A percentile compares a stretch with the other conserved stretches of the same genome.
phyloP scores from a whole-genome alignment of 2,888 invertebrate species.

The Drosophila mercatorum region DNA sequence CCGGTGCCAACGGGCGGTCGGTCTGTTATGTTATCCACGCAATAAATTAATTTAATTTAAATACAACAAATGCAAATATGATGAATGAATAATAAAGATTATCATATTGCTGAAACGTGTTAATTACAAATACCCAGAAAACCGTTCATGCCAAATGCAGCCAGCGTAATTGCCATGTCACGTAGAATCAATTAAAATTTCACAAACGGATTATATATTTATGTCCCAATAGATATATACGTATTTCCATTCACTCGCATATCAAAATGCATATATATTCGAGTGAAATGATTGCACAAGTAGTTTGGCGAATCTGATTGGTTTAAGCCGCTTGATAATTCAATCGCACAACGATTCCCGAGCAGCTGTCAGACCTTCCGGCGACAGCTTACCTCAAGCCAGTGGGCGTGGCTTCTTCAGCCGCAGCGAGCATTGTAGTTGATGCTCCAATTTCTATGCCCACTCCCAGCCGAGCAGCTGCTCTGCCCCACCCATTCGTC shows the following conservation, averaged over 20 bases:
- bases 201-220: slow-evolving; percentile 34
- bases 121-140: slow-evolving; percentile 31
- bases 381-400: slow-evolving; percentile 31
- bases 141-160: slow-evolving; percentile 41
- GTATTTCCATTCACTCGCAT: not conserved
- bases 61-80: slow-evolving; percentile 40
- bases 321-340: slow-evolving; percentile 61
- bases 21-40: not conserved
- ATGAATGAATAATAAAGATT: slow-evolving; percentile 45
- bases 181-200: slow-evolving; percentile 52
- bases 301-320: slow-evolving; percentile 47
- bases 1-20: not conserved
- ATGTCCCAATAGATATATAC: not conserved
- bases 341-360: slow-evolving; percentile 51
- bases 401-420: not conserved
- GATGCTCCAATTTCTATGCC: slow-evolving; percentile 12
- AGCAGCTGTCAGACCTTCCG: slow-evolving; percentile 60
- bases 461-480: not conserved
- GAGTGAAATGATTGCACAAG: slow-evolving; percentile 26
- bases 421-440: slow-evolving; percentile 1
- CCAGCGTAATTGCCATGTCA: slow-evolving; percentile 45
- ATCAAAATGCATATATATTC: not conserved
- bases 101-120: slow-evolving; percentile 36
- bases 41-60: slow-evolving; percentile 36
- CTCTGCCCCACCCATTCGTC: slow-evolving; percentile 43